Base-by-base conservation (phyloP, 2,888 invertebrate genomes). In the Tipula vernalis region DNA sequence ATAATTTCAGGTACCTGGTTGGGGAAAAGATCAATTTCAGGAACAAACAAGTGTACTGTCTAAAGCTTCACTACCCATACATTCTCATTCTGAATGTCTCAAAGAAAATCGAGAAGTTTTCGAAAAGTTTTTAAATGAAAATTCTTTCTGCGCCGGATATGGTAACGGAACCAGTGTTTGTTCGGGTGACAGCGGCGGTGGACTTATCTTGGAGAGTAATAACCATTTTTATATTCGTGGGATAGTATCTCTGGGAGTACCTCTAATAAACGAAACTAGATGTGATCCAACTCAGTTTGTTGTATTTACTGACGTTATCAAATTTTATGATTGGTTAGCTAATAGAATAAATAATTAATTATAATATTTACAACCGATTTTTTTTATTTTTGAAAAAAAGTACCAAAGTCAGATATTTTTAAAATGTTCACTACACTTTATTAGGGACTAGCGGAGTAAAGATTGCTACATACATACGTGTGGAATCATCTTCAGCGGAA, bases 121-220 rank as follows among this genome's bases (percentile, higher is more conserved):
- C 44, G 88, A 87, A 13, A n/a, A 86, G 0, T 87, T 87, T 47
- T 39, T 88, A 36, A 71, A 87, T 0, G 87, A 87, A 47, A 86
- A 28, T 39, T 88, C 87, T 86, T 88, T 47, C 83, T 88, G 88
- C 86, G 88, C 88, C 6, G 88, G 88, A 13, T 88, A 86, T 85
- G 71, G 86, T 36, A 88, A 88, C 86, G 88, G 88, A 12, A 92
- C 91, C 3, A 93, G 92, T 87, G 92, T 92, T 5, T 93, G 93
- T 88, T 93, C 93, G 51, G 93, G 93, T 0, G 93, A 93, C 88
- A 93, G 93, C 86, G 93, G 93, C 0, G 92, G 93, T 83, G 93
- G 92, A 0, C 91, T 92, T 88, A 88, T 90, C 15, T 89, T 93
- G 4, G 86, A 87, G 86, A 15, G 47, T 2, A 44, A 87, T 47